These are phyloP conservation scores for Petrocephalus schoutedeni DNA, from an alignment of 2,797 vertebrate species.

Conservation along the genomic window DNA sequence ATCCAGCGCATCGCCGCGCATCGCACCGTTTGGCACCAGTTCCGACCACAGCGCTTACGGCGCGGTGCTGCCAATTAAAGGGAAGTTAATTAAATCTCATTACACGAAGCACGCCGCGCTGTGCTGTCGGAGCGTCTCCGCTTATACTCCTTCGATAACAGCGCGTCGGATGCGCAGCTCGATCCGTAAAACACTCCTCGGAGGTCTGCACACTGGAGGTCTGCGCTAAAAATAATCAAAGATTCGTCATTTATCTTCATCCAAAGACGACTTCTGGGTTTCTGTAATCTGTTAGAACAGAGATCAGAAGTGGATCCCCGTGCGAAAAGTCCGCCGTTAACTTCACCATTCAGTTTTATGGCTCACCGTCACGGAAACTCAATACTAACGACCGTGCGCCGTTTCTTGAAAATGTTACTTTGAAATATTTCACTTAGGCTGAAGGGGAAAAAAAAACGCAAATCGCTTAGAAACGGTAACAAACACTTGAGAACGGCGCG, in stretches of 20 bases:
- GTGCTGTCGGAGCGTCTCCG: neutral
- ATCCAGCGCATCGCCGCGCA: neutral
- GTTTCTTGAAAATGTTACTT: neutral
- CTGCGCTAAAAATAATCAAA: neutral
- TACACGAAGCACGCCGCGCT: neutral
- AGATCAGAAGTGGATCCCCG: neutral
- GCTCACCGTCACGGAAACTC: neutral
- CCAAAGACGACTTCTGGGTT: neutral
- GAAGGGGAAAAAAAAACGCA: neutral
- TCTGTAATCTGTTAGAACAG: neutral
- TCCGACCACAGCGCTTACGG: neutral
- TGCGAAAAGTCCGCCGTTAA: slow-evolving; percentile 1
- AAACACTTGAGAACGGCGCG: neutral
- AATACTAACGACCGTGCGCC: neutral
- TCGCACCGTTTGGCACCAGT: neutral
- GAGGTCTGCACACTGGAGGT: neutral
- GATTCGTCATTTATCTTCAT: neutral
- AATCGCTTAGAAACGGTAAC: neutral
- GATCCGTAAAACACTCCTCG: neutral
- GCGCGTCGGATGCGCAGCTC: neutral
- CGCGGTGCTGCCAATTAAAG: neutral
- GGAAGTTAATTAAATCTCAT: neutral
- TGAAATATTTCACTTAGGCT: neutral
- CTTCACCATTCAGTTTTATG: neutral
- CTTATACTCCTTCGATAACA: neutral